Conservation (phyloP, 2,888 invertebrate genomes). For the Halocaridina rubra region DNA sequence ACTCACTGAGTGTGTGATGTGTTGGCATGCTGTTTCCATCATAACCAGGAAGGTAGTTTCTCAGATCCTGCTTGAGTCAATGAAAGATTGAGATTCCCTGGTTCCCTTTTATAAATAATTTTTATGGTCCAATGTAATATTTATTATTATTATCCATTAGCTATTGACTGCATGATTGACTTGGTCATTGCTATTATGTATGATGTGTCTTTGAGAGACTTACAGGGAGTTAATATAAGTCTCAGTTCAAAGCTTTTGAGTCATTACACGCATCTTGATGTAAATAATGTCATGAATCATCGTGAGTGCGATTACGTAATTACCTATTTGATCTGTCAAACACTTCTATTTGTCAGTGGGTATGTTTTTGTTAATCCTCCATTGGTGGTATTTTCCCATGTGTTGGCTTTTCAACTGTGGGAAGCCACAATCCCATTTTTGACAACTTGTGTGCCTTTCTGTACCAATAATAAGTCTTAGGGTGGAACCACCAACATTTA, state of each 20-base stretch:
- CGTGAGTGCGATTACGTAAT: slow-evolving; percentile 43
- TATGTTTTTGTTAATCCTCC: slow-evolving; percentile 32
- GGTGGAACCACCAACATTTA: slow-evolving; percentile 39
- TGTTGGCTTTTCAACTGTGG: slow-evolving; percentile 27
- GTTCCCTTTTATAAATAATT: not conserved
- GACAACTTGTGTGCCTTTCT: slow-evolving; percentile 61
- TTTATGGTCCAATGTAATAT: slow-evolving; percentile 34
- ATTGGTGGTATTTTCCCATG: slow-evolving; percentile 28
- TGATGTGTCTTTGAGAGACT: slow-evolving; percentile 1
- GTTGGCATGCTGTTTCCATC: slow-evolving; percentile 52
- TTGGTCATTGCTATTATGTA: slow-evolving; percentile 18
- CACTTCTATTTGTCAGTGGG: slow-evolving; percentile 15
- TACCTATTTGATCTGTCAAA: slow-evolving; percentile 11
- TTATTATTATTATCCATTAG: slow-evolving; percentile 1
- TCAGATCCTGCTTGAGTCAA: not conserved
- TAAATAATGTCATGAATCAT: slow-evolving; percentile 56
- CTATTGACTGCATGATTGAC: slow-evolving; percentile 42
- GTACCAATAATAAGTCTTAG: slow-evolving; percentile 46
- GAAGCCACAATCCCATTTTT: slow-evolving; percentile 47
- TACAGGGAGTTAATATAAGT: slow-evolving; percentile 34
- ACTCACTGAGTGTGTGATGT: slow-evolving; percentile 18
- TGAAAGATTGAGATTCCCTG: not conserved
- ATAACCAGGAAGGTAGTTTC: slow-evolving; percentile 11
- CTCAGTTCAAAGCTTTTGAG: slow-evolving; percentile 57
- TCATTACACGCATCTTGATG: slow-evolving; percentile 55